These are phyloP conservation scores for Marmota flaviventris DNA, from an alignment of 2,113 vertebrate genomes.

Conservation along the genomic window DNA sequence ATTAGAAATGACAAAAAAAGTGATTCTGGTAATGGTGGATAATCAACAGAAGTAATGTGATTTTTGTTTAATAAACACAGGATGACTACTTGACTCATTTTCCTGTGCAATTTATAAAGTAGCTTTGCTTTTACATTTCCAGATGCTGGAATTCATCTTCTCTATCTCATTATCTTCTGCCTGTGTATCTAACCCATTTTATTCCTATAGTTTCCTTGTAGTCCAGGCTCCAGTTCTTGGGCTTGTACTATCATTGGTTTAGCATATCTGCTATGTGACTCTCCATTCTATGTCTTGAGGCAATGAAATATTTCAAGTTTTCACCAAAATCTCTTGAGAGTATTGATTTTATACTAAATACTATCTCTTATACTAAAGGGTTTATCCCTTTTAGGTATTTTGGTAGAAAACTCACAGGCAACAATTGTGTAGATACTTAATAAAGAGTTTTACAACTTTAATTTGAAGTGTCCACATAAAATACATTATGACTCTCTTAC, in stretches of 20 bases:
- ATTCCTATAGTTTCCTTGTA: neutral
- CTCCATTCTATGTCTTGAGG: neutral
- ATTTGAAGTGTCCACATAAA: slow-evolving; percentile 7
- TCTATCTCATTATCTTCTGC: no score
- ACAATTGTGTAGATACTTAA: neutral
- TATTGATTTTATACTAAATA: no score
- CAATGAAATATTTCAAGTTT: neutral
- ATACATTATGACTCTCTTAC: neutral
- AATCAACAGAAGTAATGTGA: no score
- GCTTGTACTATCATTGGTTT: neutral
- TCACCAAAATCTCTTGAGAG: neutral
- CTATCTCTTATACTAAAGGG: no score
- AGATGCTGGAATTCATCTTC: no score
- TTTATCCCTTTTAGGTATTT: neutral
- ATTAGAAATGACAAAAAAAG: neutral
- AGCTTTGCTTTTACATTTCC: no score
- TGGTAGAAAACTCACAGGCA: neutral
- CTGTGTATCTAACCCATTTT: no score
- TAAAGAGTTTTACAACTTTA: neutral
- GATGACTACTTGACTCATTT: no score
- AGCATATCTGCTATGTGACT: neutral
- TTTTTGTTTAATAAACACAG: no score
- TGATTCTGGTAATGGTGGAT: neutral
- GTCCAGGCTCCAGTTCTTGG: neutral
- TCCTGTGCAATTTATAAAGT: no score